Evolutionary conservation across 2,888 invertebrate genomes (phyloP).

Genomic region (Mantis religiosa): DNA sequence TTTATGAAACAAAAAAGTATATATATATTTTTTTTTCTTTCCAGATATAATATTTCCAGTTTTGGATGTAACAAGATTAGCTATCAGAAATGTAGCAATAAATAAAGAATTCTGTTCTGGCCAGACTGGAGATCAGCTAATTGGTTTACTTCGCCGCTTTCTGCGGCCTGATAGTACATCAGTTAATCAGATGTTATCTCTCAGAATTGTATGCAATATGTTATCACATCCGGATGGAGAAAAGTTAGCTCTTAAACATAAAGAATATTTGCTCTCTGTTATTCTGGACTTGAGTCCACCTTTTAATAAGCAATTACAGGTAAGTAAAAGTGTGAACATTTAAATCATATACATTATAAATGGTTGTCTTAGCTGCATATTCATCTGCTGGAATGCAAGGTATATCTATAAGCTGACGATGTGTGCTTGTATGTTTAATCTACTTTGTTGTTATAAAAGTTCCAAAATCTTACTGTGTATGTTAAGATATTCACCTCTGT

Average conservation of each 20-base stretch:
- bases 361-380: too few relatives aligned
- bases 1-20: constrained; percentile 16
- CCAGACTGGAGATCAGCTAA: constrained; percentile 43
- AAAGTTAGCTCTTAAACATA: constrained; percentile 54
- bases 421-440: too few relatives aligned
- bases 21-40: constrained; percentile 31
- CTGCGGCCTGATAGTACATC: constrained; percentile 50
- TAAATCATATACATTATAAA: background rate
- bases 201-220: constrained; percentile 78
- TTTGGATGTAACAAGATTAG: constrained; percentile 80
- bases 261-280: constrained; percentile 54
- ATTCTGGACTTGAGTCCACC: constrained; percentile 51
- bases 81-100: constrained; percentile 66
- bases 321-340: constrained; percentile 36
- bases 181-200: constrained; percentile 72
- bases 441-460: too few relatives aligned
- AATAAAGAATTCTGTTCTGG: constrained; percentile 51
- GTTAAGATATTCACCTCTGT: too few relatives aligned
- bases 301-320: constrained; percentile 61
- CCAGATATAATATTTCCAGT: constrained; percentile 79
- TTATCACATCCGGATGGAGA: constrained; percentile 67
- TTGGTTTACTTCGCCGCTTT: constrained; percentile 34
- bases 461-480: too few relatives aligned
- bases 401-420: too few relatives aligned
- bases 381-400: too few relatives aligned